Conservation (phyloP, 2,888 invertebrate species). For the Lampropteryx suffumata region DNA sequence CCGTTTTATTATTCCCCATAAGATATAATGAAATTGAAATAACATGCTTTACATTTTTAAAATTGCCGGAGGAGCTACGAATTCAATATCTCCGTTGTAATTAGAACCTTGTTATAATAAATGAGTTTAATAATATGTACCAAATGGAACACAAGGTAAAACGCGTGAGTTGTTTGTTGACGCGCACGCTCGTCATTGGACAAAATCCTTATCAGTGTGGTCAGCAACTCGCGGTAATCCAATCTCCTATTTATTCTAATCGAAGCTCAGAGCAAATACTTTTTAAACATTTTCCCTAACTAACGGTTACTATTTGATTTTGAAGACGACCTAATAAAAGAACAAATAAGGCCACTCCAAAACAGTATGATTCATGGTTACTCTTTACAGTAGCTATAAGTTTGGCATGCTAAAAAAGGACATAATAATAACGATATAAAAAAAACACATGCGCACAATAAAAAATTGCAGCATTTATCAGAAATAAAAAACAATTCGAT, state of each 20-base stretch:
- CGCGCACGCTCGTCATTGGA: conserved; percentile 10
- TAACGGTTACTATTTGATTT: no score
- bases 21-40: not conserved
- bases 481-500: conserved; percentile 6
- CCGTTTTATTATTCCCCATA: not conserved
- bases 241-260: conserved; percentile 3
- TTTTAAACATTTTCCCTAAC: conserved; percentile 4
- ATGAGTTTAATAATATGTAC: not conserved
- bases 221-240: not conserved
- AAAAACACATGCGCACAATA: conserved; percentile 6
- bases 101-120: not conserved
- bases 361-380: not conserved
- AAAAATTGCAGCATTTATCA: conserved; percentile 4
- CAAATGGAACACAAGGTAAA: conserved; percentile 9
- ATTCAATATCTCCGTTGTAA: not conserved
- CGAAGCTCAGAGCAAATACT: not conserved
- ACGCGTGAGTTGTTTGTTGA: not conserved
- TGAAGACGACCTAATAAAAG: no score
- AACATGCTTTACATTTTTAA: not conserved
- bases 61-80: not conserved
- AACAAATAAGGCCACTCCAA: not conserved
- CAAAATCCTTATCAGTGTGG: conserved; percentile 7
- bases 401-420: conserved; percentile 11
- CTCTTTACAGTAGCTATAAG: not conserved
- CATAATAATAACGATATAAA: not conserved